Base-by-base conservation (phyloP, 2,797 vertebrate genomes). In the Sciaenops ocellatus region DNA sequence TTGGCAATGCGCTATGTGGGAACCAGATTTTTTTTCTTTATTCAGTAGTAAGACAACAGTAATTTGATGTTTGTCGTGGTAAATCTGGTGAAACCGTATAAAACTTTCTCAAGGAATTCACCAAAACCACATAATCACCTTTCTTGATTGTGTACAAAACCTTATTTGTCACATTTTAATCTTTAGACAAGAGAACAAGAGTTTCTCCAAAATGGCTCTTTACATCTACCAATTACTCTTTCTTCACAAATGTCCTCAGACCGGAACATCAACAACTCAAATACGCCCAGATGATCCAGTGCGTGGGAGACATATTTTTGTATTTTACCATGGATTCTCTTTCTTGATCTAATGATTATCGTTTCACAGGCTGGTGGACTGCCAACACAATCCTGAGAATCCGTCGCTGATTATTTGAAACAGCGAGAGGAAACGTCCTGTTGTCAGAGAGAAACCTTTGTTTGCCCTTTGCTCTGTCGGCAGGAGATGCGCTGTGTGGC, bases 191-290 rank as follows among this genome's bases (percentile, higher is more conserved):
- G 24, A 60, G 28, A 76, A 57, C 30, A 67, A 46, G 47, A 15
- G 34, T 56, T 67, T 34, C 26, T 77, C 50, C 18, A 69, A 12
- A 62, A 26, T 17, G 20, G 0, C 24, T 72, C 16, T 44, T 60
- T 41, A 38, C 1, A 54, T 83, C 66, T 26, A 47, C 4, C 60
- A 75, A 85, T 85, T 77, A 85, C 24, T 75, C 6, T 72, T 59
- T 69, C 55, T 85, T 84, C 55, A 75, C 30, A 12, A 75, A 38
- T 4, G 52, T 18, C 70, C 20, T 62, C 52, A 59, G 80, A 86
- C 76, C 61, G 20, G 69, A 91, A 87, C 82, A 83, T 66, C 69
- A 87, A 85, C 85, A 83, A 3, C 5, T 70, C 59, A 15, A 26
- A 73, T 26, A 48, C 2, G 3, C 18, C 2, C 13, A 60, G 78